Conservation (phyloP, 2,888 invertebrate species). For the Taphrorychus bicolor region DNA sequence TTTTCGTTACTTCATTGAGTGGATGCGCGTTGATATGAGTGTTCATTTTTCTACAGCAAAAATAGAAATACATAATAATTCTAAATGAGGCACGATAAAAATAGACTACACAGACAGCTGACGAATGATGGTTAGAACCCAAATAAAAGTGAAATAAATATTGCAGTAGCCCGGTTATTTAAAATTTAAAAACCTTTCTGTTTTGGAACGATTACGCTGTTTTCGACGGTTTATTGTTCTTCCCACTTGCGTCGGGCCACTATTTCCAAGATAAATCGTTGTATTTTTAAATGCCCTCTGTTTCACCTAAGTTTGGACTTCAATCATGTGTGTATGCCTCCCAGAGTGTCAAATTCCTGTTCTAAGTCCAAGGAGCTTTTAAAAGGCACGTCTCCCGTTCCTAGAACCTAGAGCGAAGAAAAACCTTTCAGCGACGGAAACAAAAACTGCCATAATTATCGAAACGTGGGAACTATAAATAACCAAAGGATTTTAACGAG, state of each 20-base stretch:
- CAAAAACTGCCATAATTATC: conserved; percentile 23
- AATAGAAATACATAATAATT: too few species aligned
- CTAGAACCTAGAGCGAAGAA: conserved; percentile 15
- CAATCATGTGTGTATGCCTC: too few species aligned
- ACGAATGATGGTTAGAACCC: neutral
- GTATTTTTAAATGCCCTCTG: conserved; percentile 20
- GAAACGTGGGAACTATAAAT: conserved; percentile 36
- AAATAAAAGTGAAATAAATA: conserved; percentile 4
- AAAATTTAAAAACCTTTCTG: conserved; percentile 24
- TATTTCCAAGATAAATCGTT: conserved; percentile 10
- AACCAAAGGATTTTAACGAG: conserved; percentile 35
- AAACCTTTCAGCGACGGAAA: neutral
- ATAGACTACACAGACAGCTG: conserved; percentile 3
- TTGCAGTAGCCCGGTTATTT: conserved; percentile 9
- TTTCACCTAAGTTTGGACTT: conserved; percentile 21
- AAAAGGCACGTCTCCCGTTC: neutral
- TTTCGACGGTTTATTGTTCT: conserved; percentile 15
- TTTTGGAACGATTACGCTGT: conserved; percentile 2
- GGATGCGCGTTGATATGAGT: neutral
- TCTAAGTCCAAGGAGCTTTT: neutral
- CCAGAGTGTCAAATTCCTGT: too few species aligned
- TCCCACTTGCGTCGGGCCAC: conserved; percentile 5
- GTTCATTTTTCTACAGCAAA: neutral
- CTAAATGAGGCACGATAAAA: too few species aligned
- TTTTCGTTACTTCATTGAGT: neutral